Percentiles rank a stretch among this genome's conserved stretches.
phyloP scores from a whole-genome alignment of 2,888 invertebrate species.

The Dromius quadrimaculatus region DNA sequence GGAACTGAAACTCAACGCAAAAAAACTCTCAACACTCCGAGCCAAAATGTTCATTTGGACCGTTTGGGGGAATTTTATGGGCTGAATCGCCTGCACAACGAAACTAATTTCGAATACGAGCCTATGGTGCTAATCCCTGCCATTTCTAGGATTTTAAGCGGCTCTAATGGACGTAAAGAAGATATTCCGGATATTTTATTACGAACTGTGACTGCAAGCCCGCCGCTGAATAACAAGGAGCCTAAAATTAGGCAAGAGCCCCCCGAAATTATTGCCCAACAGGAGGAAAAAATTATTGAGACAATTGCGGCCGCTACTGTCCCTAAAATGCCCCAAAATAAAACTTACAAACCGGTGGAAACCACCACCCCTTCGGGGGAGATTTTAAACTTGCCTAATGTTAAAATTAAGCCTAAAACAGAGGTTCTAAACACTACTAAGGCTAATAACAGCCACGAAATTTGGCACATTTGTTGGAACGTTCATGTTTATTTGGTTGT shows the following conservation, averaged over 20 bases:
- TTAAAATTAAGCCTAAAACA: constrained; percentile 64
- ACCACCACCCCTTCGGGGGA: constrained; percentile 65
- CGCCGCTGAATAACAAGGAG: constrained; percentile 58
- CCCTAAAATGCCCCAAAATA: constrained; percentile 38
- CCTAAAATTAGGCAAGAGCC: constrained; percentile 1
- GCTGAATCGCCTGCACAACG: constrained; percentile 61
- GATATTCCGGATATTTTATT: constrained; percentile 84
- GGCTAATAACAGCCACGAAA: constrained; percentile 64
- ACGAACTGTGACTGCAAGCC: constrained; percentile 74
- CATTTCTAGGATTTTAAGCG: constrained; percentile 86
- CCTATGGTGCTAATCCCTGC: constrained; percentile 72
- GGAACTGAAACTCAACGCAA: constrained; percentile 63
- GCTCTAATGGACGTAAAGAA: constrained; percentile 86
- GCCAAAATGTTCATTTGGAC: constrained; percentile 70
- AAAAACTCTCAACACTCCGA: constrained; percentile 81
- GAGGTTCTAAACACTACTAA: constrained; percentile 62
- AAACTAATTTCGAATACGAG: constrained; percentile 65
- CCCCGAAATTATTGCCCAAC: background rate
- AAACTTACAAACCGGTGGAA: constrained; percentile 56
- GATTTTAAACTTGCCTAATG: constrained; percentile 73
- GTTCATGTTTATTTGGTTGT: constrained; percentile 91
- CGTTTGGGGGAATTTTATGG: constrained; percentile 64
- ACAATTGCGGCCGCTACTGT: constrained; percentile 12
- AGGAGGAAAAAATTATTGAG: background rate
- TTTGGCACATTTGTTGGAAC: constrained; percentile 91